Evolutionary conservation across 2,888 invertebrate species (phyloP).

Genomic region (Melieria crassipennis): DNA sequence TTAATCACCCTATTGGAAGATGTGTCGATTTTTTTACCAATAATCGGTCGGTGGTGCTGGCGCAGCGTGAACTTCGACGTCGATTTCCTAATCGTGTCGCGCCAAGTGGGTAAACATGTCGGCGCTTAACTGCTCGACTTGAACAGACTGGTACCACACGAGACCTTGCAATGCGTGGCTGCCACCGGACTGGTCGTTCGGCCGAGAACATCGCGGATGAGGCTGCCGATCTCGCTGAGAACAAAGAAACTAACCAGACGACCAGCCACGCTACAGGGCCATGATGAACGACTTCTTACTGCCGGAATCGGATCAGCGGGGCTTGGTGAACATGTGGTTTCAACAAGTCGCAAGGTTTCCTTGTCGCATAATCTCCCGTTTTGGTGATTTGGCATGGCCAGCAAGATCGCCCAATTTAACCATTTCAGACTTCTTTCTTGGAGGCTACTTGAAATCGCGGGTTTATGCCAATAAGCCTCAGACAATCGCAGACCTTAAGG

Average conservation of each 20-base stretch:
- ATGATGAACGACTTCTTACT: conserved; percentile 32
- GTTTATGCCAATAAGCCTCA: no score
- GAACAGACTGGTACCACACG: conserved; percentile 35
- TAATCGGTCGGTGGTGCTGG: no score
- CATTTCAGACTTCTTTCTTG: no score
- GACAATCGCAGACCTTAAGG: no score
- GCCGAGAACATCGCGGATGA: no score
- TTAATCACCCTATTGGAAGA: no score
- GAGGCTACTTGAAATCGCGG: no score
- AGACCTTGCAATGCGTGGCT: neutral
- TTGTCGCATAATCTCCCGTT: conserved; percentile 7
- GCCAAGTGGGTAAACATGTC: conserved; percentile 13
- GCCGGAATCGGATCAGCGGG: conserved; percentile 28
- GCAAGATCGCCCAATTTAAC: neutral
- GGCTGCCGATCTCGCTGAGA: neutral
- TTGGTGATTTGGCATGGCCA: conserved; percentile 5
- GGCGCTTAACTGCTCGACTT: conserved; percentile 35
- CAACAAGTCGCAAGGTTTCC: conserved; percentile 23
- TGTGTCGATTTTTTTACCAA: no score
- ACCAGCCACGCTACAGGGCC: no score
- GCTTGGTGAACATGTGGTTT: conserved; percentile 27
- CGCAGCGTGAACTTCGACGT: no score
- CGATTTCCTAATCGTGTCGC: no score
- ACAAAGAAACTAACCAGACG: no score
- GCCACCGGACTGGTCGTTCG: conserved; percentile 15